phyloP scores from a whole-genome alignment of 2,113 vertebrate genomes.

The Leptosomus discolor region DNA sequence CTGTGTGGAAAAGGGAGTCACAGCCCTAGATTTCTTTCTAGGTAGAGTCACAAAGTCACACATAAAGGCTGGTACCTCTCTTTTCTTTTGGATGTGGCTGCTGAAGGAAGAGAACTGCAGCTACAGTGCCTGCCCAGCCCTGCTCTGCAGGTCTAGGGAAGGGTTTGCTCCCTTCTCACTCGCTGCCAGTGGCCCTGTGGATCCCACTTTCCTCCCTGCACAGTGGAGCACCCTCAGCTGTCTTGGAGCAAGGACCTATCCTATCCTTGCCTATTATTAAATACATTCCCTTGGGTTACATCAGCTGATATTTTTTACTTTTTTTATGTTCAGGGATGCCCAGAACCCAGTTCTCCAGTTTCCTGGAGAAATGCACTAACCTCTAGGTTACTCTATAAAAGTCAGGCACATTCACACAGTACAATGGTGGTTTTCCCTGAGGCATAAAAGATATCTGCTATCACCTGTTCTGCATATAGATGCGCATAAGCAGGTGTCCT shows the following conservation, averaged over 20 bases:
- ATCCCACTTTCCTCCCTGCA: background rate
- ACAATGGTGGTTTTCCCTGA: background rate
- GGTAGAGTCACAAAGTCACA: background rate
- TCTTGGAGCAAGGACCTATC: background rate
- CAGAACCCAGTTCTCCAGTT: background rate
- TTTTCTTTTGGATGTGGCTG: background rate
- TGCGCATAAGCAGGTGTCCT: background rate
- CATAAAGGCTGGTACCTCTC: background rate
- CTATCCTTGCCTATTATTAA: fast-evolving
- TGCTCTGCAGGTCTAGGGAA: background rate
- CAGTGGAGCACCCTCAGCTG: background rate
- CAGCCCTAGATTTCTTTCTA: background rate
- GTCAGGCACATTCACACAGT: background rate
- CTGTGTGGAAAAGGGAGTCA: background rate
- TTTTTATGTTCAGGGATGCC: background rate
- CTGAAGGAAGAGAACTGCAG: background rate
- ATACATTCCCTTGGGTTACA: background rate
- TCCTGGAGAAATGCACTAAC: background rate
- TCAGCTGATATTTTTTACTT: background rate
- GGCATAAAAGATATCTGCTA: background rate
- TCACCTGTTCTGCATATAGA: background rate
- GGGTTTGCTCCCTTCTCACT: background rate
- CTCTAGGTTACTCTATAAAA: background rate
- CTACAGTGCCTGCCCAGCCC: background rate
- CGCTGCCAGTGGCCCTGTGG: background rate